These are phyloP conservation scores for Distichodus sexfasciatus DNA, from an alignment of 2,797 vertebrate genomes.

Conservation along the genomic window DNA sequence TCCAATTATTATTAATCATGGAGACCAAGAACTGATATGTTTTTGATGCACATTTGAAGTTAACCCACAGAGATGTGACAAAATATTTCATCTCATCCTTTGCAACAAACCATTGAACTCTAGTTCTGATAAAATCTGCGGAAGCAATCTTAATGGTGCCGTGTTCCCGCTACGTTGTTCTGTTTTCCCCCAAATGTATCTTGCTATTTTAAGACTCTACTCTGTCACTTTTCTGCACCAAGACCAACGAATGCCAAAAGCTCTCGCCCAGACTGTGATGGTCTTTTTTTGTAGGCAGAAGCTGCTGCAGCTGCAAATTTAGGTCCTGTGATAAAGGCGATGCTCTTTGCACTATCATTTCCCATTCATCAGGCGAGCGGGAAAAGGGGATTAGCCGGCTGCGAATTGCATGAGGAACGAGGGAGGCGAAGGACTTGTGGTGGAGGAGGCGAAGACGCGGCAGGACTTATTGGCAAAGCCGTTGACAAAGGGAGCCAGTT, in stretches of 20 bases:
- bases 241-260: not conserved
- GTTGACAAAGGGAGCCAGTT: slow-evolving; percentile 14
- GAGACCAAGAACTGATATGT: too few species aligned
- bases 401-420: not conserved
- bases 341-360: slow-evolving; percentile 1
- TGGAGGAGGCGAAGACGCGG: not conserved
- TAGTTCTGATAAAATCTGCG: too few species aligned
- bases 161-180: too few species aligned
- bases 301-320: not conserved
- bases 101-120: too few species aligned
- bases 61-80: too few species aligned
- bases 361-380: not conserved
- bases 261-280: too few species aligned
- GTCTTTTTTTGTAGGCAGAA: not conserved
- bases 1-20: too few species aligned
- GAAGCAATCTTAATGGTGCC: too few species aligned
- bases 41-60: too few species aligned
- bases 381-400: not conserved
- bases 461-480: not conserved
- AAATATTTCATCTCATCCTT: too few species aligned
- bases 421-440: not conserved
- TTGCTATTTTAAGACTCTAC: not conserved
- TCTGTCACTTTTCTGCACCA: slow-evolving; percentile 17
- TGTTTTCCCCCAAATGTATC: not conserved
- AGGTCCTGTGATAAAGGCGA: not conserved